Evolutionary conservation across 2,888 invertebrate species (phyloP), one percentile per base, ranked within the genome.

Genomic region (Chrysopilus asiliformis): DNA sequence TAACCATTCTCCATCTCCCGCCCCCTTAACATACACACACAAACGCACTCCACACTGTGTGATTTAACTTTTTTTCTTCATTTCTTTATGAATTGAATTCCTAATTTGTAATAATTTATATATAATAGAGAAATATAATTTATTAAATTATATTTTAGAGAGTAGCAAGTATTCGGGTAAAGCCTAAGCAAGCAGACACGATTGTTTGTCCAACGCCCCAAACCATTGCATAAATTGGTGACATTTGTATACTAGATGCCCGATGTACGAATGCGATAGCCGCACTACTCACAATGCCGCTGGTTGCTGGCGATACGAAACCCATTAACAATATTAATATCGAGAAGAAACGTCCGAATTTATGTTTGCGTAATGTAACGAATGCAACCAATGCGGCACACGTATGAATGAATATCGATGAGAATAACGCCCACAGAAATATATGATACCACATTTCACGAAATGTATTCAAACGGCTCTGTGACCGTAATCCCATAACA

Each of bases 361-460:
- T 87, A 64, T 94, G 94, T 68, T 90, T 91, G 43, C 91, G 72
- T 49, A 94, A 68, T 32, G 89, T 89, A 44, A 83, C 81, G 58
- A 94, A 90, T 32, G 93, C 86, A 47, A 94, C 85, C 36, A 85
- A 66, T 36, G 87, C 87, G 39, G 93, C 93, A 58, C 90, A 80
- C 35, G 79, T 80, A 64, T 94, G 93, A 47, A 94, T 85, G 57
- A 93, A 78, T 53, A 93, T 75, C 34, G 93, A 94, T 10, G 93
- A 93, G 60, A 90, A 86, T 54, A 94, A 68, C 41, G 89, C 87
- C 91, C 93, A 94, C 53, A 94, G 69, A 67, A 94, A 94, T 58
- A 94, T 82, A 57, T 90, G 85, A 64, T 91, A 93, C 93, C 93
- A 94, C 84, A 94, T 94, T 66, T 91, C 90, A 68, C 78, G 68